Conservation (phyloP, 1,140 invertebrate genomes). For the Penaeus chinensis region DNA sequence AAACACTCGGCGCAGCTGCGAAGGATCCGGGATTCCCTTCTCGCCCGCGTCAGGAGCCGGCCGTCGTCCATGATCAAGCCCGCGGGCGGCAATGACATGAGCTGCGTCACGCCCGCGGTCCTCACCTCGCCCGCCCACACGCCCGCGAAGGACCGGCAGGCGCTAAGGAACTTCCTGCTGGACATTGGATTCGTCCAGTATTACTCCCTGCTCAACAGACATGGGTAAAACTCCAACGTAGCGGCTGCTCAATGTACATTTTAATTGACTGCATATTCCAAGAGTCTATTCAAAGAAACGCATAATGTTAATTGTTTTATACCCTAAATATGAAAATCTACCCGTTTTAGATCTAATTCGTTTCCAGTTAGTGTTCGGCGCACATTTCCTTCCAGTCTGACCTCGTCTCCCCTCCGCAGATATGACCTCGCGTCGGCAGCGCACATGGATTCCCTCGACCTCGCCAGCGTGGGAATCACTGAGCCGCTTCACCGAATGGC, state of each 20-base stretch:
- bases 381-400: background rate
- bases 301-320: too few species aligned
- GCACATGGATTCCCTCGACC: constrained; percentile 57
- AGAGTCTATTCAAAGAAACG: too few species aligned
- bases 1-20: constrained; percentile 53
- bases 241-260: too few species aligned
- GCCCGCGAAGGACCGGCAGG: constrained; percentile 38
- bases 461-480: constrained; percentile 51
- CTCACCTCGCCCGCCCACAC: background rate
- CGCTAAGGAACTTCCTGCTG: constrained; percentile 50
- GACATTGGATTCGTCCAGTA: constrained; percentile 59
- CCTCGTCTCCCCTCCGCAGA: constrained; percentile 2
- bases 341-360: too few species aligned
- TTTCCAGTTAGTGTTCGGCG: too few species aligned
- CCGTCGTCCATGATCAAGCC: constrained; percentile 37
- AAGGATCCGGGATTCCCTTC: constrained; percentile 49
- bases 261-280: too few species aligned
- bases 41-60: constrained; percentile 33
- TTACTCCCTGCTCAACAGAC: constrained; percentile 52
- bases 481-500: constrained; percentile 59
- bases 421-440: constrained; percentile 54
- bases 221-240: constrained; percentile 26
- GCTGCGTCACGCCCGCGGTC: background rate
- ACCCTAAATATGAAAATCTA: too few species aligned
- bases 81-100: too few species aligned